A percentile compares a stretch with the other conserved stretches of the same genome.
These are phyloP conservation scores for Melanargia galathea DNA, from an alignment of 2,888 invertebrate genomes.

Conservation along the genomic window DNA sequence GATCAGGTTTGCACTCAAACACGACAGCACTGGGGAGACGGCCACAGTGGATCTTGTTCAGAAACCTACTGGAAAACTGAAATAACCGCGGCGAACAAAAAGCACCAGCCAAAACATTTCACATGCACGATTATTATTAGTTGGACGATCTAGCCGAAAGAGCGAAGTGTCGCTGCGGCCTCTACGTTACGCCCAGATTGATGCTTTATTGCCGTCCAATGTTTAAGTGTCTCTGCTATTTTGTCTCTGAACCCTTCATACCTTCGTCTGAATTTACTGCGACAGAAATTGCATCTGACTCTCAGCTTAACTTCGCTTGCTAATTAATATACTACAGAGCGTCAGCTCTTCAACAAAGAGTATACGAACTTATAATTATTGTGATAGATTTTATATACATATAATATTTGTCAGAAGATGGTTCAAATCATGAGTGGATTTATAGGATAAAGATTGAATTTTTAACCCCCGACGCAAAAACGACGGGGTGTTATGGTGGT, in stretches of 20 bases:
- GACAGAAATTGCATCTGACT: conserved; percentile 56
- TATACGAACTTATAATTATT: background rate
- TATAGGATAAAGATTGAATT: no score
- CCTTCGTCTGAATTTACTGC: conserved; percentile 50
- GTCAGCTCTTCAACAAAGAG: conserved; percentile 44
- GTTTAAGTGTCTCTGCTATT: background rate
- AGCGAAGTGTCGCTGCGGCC: conserved; percentile 73
- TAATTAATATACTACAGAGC: conserved; percentile 42
- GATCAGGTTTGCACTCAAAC: conserved; percentile 30
- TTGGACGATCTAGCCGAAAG: conserved; percentile 81
- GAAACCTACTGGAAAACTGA: conserved; percentile 83
- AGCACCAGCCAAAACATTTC: conserved; percentile 82
- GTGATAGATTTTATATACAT: no score
- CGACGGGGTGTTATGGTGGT: no score
- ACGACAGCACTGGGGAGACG: conserved; percentile 69
- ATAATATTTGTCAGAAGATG: no score
- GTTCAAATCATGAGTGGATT: no score
- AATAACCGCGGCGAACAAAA: conserved; percentile 82
- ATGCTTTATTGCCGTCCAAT: conserved; percentile 12
- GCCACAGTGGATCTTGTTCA: conserved; percentile 76
- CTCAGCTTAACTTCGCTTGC: conserved; percentile 52
- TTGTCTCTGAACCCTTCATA: conserved; percentile 3
- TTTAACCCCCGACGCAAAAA: no score
- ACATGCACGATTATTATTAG: conserved; percentile 81
- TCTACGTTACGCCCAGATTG: conserved; percentile 62